Evolutionary conservation across 2,888 invertebrate species (phyloP).

Genomic region (Hypena proboscidalis): DNA sequence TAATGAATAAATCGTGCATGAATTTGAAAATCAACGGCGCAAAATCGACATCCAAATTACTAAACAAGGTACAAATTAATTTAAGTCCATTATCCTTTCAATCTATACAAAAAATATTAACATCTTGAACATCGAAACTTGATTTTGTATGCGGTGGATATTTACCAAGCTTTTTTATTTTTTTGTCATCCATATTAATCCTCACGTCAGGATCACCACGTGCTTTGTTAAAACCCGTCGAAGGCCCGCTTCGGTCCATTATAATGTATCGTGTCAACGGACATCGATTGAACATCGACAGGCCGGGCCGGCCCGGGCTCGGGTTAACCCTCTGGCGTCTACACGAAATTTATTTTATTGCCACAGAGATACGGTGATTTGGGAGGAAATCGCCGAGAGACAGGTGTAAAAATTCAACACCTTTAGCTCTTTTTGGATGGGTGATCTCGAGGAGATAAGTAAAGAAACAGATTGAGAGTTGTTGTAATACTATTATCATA

Average conservation of each 20-base stretch:
- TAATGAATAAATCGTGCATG: slow-evolving; percentile 27
- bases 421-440: slow-evolving; percentile 73
- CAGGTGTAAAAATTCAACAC: slow-evolving; percentile 84
- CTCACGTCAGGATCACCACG: slow-evolving; percentile 82
- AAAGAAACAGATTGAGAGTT: slow-evolving; percentile 76
- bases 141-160: slow-evolving; percentile 73
- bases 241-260: slow-evolving; percentile 76
- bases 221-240: slow-evolving; percentile 83
- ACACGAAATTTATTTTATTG: slow-evolving; percentile 84
- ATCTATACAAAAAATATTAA: slow-evolving; percentile 61
- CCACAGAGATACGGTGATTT: slow-evolving; percentile 82
- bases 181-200: slow-evolving; percentile 83
- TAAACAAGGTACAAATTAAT: slow-evolving; percentile 66
- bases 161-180: slow-evolving; percentile 57
- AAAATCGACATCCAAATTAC: slow-evolving; percentile 45
- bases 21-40: slow-evolving; percentile 33
- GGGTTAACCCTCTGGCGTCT: slow-evolving; percentile 81
- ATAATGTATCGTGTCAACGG: slow-evolving; percentile 84
- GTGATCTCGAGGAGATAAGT: slow-evolving; percentile 72
- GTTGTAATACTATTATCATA: slow-evolving; percentile 74
- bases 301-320: slow-evolving; percentile 61
- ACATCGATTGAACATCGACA: slow-evolving; percentile 84
- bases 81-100: slow-evolving; percentile 64
- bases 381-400: slow-evolving; percentile 80
- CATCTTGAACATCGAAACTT: slow-evolving; percentile 62